A percentile compares a stretch with the other conserved stretches of the same genome.
Evolutionary conservation across 2,888 invertebrate species (phyloP).

Genomic region (Ormyrus rosae): DNA sequence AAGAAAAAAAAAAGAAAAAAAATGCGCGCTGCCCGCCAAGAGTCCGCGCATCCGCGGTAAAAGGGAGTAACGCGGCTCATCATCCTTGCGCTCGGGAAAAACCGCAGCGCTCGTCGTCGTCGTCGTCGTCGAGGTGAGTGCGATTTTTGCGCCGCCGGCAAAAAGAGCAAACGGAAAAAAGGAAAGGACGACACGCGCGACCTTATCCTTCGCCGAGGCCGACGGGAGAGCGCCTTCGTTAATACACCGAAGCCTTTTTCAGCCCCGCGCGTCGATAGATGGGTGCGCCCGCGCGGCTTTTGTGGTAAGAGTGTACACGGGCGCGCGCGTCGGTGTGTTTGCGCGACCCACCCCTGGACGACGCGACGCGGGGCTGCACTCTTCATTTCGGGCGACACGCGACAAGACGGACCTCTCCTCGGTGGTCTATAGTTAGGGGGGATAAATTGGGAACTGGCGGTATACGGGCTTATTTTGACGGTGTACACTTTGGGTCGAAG

Average conservation of each 20-base stretch:
- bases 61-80: background rate
- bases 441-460: no score
- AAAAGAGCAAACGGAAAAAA: background rate
- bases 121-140: background rate
- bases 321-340: no score
- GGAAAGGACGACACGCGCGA: slow-evolving; percentile 50
- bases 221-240: background rate
- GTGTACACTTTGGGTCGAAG: no score
- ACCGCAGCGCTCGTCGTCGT: no score
- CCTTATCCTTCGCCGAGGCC: slow-evolving; percentile 53
- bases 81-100: no score
- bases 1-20: background rate
- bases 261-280: slow-evolving; percentile 45
- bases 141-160: background rate
- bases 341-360: no score
- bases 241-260: background rate
- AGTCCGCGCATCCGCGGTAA: background rate
- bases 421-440: no score
- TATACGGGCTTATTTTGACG: no score
- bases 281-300: slow-evolving; percentile 32
- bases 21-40: background rate
- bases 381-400: background rate
- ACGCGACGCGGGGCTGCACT: background rate
- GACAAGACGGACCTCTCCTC: background rate
- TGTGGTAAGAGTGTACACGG: no score